phyloP scores from a whole-genome alignment of 1,140 invertebrate genomes.

The Halesus radiatus region DNA sequence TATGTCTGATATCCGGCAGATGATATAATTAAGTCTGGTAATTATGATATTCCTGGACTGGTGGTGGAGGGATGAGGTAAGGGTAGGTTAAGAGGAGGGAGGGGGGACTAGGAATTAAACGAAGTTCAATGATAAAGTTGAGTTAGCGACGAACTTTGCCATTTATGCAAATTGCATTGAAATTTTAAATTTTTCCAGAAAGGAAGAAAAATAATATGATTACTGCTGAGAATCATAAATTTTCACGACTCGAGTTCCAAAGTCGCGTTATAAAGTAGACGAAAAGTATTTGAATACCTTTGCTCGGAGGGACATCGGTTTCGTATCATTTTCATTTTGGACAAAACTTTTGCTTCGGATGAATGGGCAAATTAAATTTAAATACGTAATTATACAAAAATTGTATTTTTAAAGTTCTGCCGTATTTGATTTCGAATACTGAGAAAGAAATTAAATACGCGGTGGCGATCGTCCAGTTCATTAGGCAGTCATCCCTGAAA shows the following conservation, averaged over 20 bases:
- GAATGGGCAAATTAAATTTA: too few relatives aligned
- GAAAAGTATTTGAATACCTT: too few relatives aligned
- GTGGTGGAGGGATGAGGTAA: too few relatives aligned
- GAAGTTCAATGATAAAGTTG: slow-evolving; percentile 20
- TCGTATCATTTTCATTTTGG: too few relatives aligned
- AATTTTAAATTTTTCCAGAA: slow-evolving; percentile 1
- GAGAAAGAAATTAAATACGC: too few relatives aligned
- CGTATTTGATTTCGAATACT: too few relatives aligned
- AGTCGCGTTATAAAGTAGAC: background rate
- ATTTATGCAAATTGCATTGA: slow-evolving; percentile 11
- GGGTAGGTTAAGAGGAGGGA: background rate
- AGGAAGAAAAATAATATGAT: background rate
- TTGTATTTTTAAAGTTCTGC: too few relatives aligned
- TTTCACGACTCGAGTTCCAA: slow-evolving; percentile 1
- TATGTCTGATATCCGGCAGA: background rate
- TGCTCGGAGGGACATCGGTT: too few relatives aligned
- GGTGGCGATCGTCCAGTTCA: too few relatives aligned
- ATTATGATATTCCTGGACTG: background rate
- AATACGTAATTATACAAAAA: too few relatives aligned
- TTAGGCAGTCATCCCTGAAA: too few relatives aligned
- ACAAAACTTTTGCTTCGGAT: too few relatives aligned
- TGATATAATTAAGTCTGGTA: background rate
- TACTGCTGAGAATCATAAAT: background rate
- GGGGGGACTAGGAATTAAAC: background rate
- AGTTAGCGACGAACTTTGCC: background rate